Evolutionary conservation across 2,888 invertebrate genomes (phyloP).

Genomic region (Auanema sp.): DNA sequence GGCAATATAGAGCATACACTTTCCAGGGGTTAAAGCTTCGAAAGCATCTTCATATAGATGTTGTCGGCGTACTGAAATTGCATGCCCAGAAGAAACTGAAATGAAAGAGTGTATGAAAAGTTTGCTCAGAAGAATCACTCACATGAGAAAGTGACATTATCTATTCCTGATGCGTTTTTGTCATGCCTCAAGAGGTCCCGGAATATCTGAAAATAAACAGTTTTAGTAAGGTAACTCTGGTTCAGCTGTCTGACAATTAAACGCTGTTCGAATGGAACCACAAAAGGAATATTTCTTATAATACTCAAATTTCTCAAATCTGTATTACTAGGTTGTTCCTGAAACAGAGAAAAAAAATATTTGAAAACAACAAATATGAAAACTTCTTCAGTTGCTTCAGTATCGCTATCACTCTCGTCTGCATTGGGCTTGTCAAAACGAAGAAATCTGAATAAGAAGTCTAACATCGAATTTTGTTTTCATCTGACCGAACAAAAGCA

Average conservation of each 20-base stretch:
- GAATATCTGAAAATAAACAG: constrained; percentile 64
- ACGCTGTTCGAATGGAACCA: constrained; percentile 86
- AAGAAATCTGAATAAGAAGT: constrained; percentile 3
- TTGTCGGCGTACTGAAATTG: constrained; percentile 70
- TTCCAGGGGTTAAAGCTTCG: constrained; percentile 77
- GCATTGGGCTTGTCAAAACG: constrained; percentile 2
- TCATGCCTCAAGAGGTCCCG: constrained; percentile 69
- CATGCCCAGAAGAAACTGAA: not conserved
- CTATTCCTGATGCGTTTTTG: constrained; percentile 71
- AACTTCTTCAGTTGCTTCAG: constrained; percentile 8
- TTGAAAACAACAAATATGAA: not conserved
- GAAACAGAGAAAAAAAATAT: constrained; percentile 4
- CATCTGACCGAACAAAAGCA: not conserved
- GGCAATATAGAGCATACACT: no score
- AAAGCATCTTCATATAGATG: constrained; percentile 98
- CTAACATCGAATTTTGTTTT: not conserved
- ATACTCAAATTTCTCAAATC: constrained; percentile 81
- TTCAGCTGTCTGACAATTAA: constrained; percentile 63
- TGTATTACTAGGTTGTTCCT: constrained; percentile 70
- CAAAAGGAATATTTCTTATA: constrained; percentile 88
- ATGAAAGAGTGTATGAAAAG: no score
- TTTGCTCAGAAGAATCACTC: no score
- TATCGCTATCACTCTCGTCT: constrained; percentile 7
- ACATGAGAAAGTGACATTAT: not conserved
- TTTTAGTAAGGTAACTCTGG: not conserved